Base-by-base conservation (phyloP, 2,113 vertebrate species). In the Aptenodytes forsteri region DNA sequence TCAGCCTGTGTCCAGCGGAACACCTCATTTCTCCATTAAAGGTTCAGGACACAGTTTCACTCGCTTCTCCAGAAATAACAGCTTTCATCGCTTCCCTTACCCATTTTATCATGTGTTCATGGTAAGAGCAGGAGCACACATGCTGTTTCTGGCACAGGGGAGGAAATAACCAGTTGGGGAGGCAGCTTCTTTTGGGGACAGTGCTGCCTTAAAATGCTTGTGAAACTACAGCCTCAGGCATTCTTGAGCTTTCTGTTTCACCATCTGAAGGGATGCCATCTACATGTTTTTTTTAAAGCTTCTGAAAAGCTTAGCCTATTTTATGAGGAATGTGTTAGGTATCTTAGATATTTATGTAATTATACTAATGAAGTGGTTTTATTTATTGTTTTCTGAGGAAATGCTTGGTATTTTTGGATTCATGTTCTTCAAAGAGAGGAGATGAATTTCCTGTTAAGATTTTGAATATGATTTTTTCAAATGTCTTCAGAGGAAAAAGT, bases 401-500 rank as follows among this genome's bases (percentile, higher is more conserved):
- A 80, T 81, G 78, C 81, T 80, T 14, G 27, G 58, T 93, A 87
- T 85, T 95, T 96, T 97, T 95, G 87, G 91, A 72, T 95, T 47
- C 32, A 0, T 20, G 65, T 42, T 91, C 87, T 93, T 96, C 71
- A 87, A 70, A 96, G 70, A 75, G 81, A 79, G 84, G 84, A 94
- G 89, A 70, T 87, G 58, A 88, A 89, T 95, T 97, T 97, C 91
- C 93, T 95, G 87, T 91, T 96, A 78, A 86, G 92, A 49, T 88
- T 78, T 89, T 61, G 73, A 95, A 59, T 92, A n/a, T 89, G 70
- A 91, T 95, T 92, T 96, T 95, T 96, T 88, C 89, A 93, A 80
- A 97, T 95, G 95, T 95, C 97, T 97, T 95, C 75, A 52, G 95
- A 96, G 91, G 70, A 96, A 97, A 96, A 96, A 96, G 96, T 96